phyloP scores from a whole-genome alignment of 1,140 invertebrate species.

The Hycleus phaleratus region DNA sequence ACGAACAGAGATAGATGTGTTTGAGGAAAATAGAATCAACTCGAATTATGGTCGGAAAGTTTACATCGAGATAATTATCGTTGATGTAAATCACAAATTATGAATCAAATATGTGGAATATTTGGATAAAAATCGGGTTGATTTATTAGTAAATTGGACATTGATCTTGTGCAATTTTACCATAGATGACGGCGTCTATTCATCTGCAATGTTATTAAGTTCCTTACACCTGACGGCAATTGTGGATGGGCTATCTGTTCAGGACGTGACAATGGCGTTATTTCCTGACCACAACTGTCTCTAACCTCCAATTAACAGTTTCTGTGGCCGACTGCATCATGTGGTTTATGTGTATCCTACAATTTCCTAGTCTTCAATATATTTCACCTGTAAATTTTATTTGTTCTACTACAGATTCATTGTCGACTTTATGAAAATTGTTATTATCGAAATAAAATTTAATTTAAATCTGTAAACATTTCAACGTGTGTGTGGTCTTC shows the following conservation, averaged over 20 bases:
- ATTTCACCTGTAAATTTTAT: not conserved
- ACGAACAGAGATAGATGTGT: no score
- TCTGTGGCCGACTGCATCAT: conserved; percentile 18
- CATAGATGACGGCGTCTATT: not conserved
- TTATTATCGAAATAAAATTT: not conserved
- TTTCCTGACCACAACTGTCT: conserved; percentile 20
- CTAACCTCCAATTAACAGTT: conserved; percentile 22
- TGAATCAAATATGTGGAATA: no score
- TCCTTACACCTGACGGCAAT: conserved; percentile 15
- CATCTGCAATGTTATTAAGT: not conserved
- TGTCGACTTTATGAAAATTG: no score
- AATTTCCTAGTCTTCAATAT: conserved; percentile 12
- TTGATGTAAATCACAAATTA: no score
- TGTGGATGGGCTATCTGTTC: conserved; percentile 18
- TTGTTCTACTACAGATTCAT: no score
- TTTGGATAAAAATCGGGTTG: no score
- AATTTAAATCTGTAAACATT: conserved; percentile 10
- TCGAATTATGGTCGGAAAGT: no score
- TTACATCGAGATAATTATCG: no score
- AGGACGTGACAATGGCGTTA: conserved; percentile 22
- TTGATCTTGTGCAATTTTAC: not conserved
- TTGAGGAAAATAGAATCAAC: no score
- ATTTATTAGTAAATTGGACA: no score
- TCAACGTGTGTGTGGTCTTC: conserved; percentile 10
- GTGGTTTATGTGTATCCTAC: conserved; percentile 15